Conservation (phyloP, 2,113 vertebrate genomes). For the Barnardius zonarius region DNA sequence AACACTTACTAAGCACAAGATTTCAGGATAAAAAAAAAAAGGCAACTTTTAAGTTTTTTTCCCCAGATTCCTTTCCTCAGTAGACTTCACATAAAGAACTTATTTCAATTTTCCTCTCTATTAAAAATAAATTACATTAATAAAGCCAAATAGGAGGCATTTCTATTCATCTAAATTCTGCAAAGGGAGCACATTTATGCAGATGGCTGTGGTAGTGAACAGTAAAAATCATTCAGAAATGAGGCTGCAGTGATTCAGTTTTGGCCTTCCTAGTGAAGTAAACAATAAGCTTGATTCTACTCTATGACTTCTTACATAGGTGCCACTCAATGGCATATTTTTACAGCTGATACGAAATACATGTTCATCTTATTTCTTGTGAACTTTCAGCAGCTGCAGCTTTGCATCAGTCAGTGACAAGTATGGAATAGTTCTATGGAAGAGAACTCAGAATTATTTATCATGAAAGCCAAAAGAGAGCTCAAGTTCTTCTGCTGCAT, state of each 20-base stretch:
- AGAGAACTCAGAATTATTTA: not conserved
- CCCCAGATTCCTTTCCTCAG: conserved; percentile 60
- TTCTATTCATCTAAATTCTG: conserved; percentile 50
- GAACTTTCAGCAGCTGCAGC: not conserved
- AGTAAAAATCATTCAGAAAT: not conserved
- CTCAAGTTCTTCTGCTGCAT: not conserved
- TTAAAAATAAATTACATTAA: conserved; percentile 68
- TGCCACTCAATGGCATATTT: not conserved
- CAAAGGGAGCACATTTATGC: conserved; percentile 27
- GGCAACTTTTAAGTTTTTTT: conserved; percentile 58
- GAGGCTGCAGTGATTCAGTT: not conserved
- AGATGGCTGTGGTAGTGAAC: not conserved
- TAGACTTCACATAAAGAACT: conserved; percentile 60
- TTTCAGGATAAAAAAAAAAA: conserved; percentile 54
- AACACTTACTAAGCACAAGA: conserved; percentile 68
- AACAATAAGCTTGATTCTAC: not conserved
- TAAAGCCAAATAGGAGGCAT: conserved; percentile 53
- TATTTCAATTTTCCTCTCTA: conserved; percentile 56
- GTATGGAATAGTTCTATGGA: not conserved
- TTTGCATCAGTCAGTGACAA: not conserved
- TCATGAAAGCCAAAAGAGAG: not conserved
- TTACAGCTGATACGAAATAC: not conserved
- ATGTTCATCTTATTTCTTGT: not conserved
- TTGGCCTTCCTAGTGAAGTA: not conserved
- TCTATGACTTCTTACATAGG: not conserved